Evolutionary conservation across 2,888 invertebrate genomes (phyloP), one percentile per base, ranked within the genome.

Genomic region (Gortyna flavago): DNA sequence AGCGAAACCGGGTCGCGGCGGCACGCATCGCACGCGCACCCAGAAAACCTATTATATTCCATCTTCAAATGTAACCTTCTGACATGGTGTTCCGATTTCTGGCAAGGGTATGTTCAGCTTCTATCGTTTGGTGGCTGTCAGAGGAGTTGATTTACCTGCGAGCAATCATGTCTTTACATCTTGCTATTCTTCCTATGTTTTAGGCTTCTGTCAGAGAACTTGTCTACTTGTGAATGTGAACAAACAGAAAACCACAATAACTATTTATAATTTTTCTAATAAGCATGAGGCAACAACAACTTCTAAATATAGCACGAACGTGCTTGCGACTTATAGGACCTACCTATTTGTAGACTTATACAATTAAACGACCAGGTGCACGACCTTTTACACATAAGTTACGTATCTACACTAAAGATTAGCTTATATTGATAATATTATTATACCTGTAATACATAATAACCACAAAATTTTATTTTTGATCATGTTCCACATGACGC

Each of bases 1-100:
- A 92, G 89, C 85, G 90, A 93, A 94, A 94, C 92, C 93, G 91
- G 94, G 94, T 94, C 94, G 94, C 92, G 89, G 81, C 74, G 77
- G 59, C 65, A 72, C 81, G 78, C 81, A 85, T 41, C 68, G 67
- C 54, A 73, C 38, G 75, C 65, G 68, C 70, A 69, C n/a, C 62
- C 86, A 85, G 87, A 84, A 87, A 82, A 78, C 70, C 86, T 76
- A 84, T 78, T 72, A 85, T 48, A 64, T 69, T 72, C 41, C 70
- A 54, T 70, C 16, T 62, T 54, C 32, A 62, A 57, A 65, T 38
- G 9, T 11, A 59, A 65, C 65, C 41, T 75, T 62, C 41, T 41
- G 7, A 38, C 16, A 38, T 18, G 6, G n/a, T 13, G 2, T 48
- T 29, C 32, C 38, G 4, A 18, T n/a, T 62, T 67, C 35, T 67